These are phyloP conservation scores for Rhopalosiphum nymphaeae DNA, from an alignment of 2,888 invertebrate species.

Conservation along the genomic window DNA sequence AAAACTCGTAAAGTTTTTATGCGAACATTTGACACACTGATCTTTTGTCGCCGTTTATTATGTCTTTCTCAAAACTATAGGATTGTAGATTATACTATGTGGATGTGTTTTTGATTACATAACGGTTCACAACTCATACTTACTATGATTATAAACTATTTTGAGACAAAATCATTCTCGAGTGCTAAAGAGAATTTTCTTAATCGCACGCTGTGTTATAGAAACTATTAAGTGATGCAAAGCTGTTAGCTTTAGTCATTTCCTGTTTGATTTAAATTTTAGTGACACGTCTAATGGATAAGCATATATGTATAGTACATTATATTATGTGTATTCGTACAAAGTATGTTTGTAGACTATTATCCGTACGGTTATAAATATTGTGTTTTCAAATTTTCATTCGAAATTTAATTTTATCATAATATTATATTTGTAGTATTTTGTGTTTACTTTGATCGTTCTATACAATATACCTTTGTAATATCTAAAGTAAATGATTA, in stretches of 20 bases:
- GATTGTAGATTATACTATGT: constrained; percentile 10
- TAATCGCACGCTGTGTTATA: background rate
- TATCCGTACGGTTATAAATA: background rate
- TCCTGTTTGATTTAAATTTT: constrained; percentile 18
- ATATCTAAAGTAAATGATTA: background rate
- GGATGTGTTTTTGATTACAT: constrained; percentile 6
- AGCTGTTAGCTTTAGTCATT: constrained; percentile 14
- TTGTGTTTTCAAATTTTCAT: background rate
- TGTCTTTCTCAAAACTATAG: background rate
- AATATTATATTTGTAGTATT: background rate
- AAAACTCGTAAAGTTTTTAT: constrained; percentile 58
- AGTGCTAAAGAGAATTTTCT: background rate
- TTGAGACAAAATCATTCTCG: constrained; percentile 24
- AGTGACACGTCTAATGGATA: background rate
- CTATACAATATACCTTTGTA: background rate
- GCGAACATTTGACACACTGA: constrained; percentile 52
- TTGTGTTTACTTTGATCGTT: background rate
- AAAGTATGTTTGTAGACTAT: background rate
- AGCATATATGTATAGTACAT: background rate
- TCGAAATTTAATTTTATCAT: background rate
- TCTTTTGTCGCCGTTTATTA: constrained; percentile 54
- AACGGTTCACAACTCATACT: background rate
- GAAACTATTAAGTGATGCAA: constrained; percentile 19
- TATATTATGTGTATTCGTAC: background rate
- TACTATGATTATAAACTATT: constrained; percentile 12